Evolutionary conservation across 2,888 invertebrate genomes (phyloP).

Genomic region (Ochropleura leucogaster): DNA sequence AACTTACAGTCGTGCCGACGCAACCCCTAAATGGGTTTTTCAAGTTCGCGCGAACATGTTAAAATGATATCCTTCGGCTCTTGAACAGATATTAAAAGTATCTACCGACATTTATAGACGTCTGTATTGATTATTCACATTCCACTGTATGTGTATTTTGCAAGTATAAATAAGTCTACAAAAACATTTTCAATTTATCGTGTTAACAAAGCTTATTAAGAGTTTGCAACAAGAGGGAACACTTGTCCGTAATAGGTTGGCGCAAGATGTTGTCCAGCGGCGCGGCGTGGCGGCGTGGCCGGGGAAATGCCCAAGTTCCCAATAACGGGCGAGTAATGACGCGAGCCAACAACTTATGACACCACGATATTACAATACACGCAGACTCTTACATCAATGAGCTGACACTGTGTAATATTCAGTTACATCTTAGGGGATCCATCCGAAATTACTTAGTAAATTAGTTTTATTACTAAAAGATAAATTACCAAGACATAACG

Average conservation of each 20-base stretch:
- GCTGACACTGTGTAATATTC: slow-evolving; percentile 25
- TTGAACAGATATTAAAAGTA: slow-evolving; percentile 33
- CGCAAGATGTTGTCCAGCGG: slow-evolving; percentile 87
- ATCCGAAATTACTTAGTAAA: too few species aligned
- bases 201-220: slow-evolving; percentile 75
- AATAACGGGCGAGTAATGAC: slow-evolving; percentile 87
- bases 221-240: slow-evolving; percentile 79
- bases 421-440: background rate
- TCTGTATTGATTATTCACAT: slow-evolving; percentile 28
- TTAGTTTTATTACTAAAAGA: background rate
- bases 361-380: slow-evolving; percentile 75
- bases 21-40: slow-evolving; percentile 83
- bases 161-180: background rate
- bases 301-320: slow-evolving; percentile 85
- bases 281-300: slow-evolving; percentile 79
- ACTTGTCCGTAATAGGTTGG: slow-evolving; percentile 88
- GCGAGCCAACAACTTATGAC: slow-evolving; percentile 80
- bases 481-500: background rate
- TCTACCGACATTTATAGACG: slow-evolving; percentile 58
- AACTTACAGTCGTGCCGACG: slow-evolving; percentile 80
- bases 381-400: slow-evolving; percentile 55
- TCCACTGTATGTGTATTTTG: background rate
- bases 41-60: slow-evolving; percentile 75
- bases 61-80: slow-evolving; percentile 57
- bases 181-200: slow-evolving; percentile 45